phyloP scores from a whole-genome alignment of 2,113 vertebrate species.

The Campylomormyrus tamandua region DNA sequence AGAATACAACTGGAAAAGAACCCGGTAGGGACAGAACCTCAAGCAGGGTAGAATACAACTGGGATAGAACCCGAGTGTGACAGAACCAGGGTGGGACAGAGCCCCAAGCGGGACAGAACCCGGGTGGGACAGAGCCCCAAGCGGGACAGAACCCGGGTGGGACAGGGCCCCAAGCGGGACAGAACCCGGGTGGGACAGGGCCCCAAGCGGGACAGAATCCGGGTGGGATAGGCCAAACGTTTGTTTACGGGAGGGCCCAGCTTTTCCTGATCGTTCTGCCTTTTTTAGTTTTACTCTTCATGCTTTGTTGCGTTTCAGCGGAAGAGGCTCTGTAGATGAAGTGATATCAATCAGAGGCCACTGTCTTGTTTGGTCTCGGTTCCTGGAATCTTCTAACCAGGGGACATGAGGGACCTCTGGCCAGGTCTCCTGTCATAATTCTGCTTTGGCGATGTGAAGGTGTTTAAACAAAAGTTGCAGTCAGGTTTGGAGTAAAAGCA shows the following conservation, averaged over 20 bases:
- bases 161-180: background rate
- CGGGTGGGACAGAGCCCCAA: background rate
- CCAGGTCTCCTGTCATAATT: background rate
- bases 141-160: background rate
- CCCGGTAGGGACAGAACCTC: background rate
- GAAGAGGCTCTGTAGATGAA: background rate
- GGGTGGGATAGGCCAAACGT: background rate
- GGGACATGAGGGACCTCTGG: background rate
- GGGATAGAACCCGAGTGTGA: too few relatives aligned
- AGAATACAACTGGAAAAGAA: background rate
- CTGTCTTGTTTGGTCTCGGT: background rate
- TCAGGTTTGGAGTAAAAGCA: slow-evolving; percentile 20
- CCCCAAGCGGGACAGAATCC: too few relatives aligned
- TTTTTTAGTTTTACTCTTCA: background rate
- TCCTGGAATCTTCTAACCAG: background rate
- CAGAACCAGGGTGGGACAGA: background rate
- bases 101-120: too few relatives aligned
- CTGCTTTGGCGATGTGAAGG: background rate
- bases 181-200: background rate
- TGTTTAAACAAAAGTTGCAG: background rate
- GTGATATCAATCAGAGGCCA: background rate
- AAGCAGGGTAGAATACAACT: background rate
- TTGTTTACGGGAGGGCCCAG: background rate
- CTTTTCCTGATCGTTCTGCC: background rate
- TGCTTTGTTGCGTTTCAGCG: background rate